These are phyloP conservation scores for Drosophila burlai DNA, from an alignment of 1,140 invertebrate genomes.

Conservation along the genomic window DNA sequence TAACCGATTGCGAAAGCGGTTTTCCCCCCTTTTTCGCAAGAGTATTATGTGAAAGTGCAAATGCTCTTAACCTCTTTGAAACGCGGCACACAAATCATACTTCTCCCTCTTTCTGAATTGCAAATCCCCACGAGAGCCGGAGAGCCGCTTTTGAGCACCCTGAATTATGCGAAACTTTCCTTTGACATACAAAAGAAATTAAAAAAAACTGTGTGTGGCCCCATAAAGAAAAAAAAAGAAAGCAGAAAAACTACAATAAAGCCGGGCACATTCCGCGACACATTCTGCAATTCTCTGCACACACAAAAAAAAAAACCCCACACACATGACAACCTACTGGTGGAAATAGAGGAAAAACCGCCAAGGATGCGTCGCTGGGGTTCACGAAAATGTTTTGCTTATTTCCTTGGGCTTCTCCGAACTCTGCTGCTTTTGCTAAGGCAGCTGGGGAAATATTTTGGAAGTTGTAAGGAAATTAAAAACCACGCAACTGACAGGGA, in stretches of 20 bases:
- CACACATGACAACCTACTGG: conserved; percentile 1
- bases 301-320: not conserved
- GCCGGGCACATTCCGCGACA: conserved; percentile 32
- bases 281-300: conserved; percentile 22
- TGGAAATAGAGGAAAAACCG: not conserved
- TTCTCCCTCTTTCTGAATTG: conserved; percentile 33
- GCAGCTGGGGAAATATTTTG: conserved; percentile 18
- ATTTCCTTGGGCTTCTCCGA: conserved; percentile 15
- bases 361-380: not conserved
- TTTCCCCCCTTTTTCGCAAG: not conserved
- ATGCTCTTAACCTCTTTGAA: conserved; percentile 16
- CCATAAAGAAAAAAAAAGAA: not conserved
- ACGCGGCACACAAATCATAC: conserved; percentile 18
- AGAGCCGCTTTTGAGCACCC: conserved; percentile 33
- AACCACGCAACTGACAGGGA: conserved; percentile 13
- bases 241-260: conserved; percentile 23
- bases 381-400: conserved; percentile 19
- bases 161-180: conserved; percentile 56
- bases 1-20: conserved; percentile 39
- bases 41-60: conserved; percentile 3
- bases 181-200: conserved; percentile 54
- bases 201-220: conserved; percentile 9
- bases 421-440: not conserved
- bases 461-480: conserved; percentile 28
- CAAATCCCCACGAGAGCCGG: conserved; percentile 31